Evolutionary conservation across 2,113 vertebrate genomes (phyloP), one percentile per base, ranked within the genome.

Genomic region (Corythaixoides concolor): DNA sequence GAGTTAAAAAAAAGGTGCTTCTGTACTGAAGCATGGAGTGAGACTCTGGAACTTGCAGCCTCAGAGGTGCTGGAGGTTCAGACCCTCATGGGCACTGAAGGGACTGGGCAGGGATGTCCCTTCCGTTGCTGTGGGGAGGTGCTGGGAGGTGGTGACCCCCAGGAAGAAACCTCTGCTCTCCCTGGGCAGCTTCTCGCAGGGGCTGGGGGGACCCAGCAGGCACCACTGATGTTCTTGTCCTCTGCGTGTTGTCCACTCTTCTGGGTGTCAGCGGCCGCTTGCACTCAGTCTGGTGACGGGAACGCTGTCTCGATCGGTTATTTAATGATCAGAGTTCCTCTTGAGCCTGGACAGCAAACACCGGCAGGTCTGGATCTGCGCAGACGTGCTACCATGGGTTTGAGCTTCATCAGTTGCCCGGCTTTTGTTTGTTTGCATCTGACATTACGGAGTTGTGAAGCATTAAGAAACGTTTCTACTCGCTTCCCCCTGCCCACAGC

Each of bases 361-460:
- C 15, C 26, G 62, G 47, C 24, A 33, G 37, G 33, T 89, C 75
- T 73, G 77, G 55, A 10, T 66, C 30, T 56, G 80, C 90, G 52
- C 28, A 56, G 47, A 7, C 14, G 1, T 4, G 4, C 26, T 24
- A 11, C 43, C 18, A 2, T 1, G 4, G 30, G 6, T 35, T 84
- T 4, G 3, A 26, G 19, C 72, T 28, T 35, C 43, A 16, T 28
- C 32, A 13, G 3, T 0, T 1, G 39, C 1, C 2, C n/a, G 28
- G 47, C 60, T 77, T 62, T 64, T 55, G 13, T 15, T 33, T 66
- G 60, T 62, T 85, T 70, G 55, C 27, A 19, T 26, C 73, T 35
- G 22, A 39, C 23, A 7, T 30, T 39, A 39, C 69, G 2, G 1
- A 23, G 17, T 19, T 79, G 74, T 27, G 79, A 76, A 18, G 19